A percentile compares a stretch with the other conserved stretches of the same genome.
Conservation (phyloP, 2,797 vertebrate species). For the Lateolabrax maculatus region DNA sequence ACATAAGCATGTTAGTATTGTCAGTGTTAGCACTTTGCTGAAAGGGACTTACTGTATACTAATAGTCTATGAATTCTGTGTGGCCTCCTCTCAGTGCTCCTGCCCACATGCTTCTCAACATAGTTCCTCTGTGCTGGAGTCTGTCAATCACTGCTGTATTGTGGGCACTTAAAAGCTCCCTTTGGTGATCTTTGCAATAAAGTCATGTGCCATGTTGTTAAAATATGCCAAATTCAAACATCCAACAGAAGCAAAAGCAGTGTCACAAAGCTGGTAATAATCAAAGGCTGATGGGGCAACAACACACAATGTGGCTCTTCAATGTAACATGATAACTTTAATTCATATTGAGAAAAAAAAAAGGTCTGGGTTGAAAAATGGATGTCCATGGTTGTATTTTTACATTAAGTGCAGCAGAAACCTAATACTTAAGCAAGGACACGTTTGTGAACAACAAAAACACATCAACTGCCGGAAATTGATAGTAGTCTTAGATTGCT, state of each 20-base stretch:
- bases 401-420: constrained; percentile 57
- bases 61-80: neutral
- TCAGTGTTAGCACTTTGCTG: neutral
- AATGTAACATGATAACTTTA: neutral
- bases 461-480: constrained; percentile 64
- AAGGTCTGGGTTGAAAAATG: constrained; percentile 28
- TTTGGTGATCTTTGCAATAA: constrained; percentile 2
- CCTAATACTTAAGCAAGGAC: constrained; percentile 56
- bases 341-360: neutral
- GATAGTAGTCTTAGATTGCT: constrained; percentile 63
- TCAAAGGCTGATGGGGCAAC: neutral
- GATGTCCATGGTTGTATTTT: constrained; percentile 31
- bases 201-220: constrained; percentile 5
- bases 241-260: neutral
- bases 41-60: neutral
- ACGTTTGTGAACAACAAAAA: constrained; percentile 50
- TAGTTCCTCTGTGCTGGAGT: constrained; percentile 1
- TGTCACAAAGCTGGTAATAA: neutral
- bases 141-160: constrained; percentile 23
- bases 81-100: neutral
- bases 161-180: constrained; percentile 5
- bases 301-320: neutral
- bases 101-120: constrained; percentile 16
- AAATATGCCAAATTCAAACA: constrained; percentile 16
- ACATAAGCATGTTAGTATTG: neutral